These are phyloP conservation scores for Rhopilema esculentum DNA, from an alignment of 30 jellyfish, hydroid and myxozoan genomes.

Conservation along the genomic window DNA sequence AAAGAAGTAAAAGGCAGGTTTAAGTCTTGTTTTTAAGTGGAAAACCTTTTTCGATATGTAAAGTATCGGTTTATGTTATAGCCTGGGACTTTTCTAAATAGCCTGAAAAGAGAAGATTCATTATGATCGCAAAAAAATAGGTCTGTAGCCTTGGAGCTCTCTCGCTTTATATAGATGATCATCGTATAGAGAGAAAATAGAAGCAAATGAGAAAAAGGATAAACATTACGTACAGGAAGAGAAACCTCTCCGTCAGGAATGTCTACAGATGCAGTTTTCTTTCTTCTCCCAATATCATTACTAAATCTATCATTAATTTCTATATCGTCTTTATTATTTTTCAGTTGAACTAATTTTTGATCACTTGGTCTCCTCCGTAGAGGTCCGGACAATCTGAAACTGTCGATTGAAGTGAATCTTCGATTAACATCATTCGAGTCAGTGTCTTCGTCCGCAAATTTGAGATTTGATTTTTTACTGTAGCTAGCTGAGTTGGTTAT, in stretches of 20 bases:
- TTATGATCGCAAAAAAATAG: too few species aligned
- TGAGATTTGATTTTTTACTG: slow-evolving; percentile 2
- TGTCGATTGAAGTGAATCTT: background rate
- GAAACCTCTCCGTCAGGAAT: slow-evolving; percentile 38
- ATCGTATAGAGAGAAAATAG: too few species aligned
- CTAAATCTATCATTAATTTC: background rate
- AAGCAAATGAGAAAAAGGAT: background rate
- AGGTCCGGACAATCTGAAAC: slow-evolving; percentile 37
- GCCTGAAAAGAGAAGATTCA: too few species aligned
- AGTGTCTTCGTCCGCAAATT: slow-evolving; percentile 6
- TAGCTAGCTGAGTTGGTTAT: background rate
- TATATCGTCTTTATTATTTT: slow-evolving; percentile 19
- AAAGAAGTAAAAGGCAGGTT: too few species aligned
- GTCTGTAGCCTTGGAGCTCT: too few species aligned
- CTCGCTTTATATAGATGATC: too few species aligned
- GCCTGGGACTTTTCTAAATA: background rate
- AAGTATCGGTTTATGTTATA: background rate
- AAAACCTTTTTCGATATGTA: too few species aligned
- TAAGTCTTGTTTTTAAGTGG: too few species aligned
- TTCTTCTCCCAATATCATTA: background rate
- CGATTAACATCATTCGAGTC: background rate
- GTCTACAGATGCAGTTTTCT: background rate
- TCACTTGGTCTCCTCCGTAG: slow-evolving; percentile 37
- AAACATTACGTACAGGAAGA: background rate
- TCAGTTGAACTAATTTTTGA: slow-evolving; percentile 8